Evolutionary conservation across 2,113 vertebrate genomes (phyloP), one percentile per base, ranked within the genome.

Genomic region (Xiphophorus couchianus): DNA sequence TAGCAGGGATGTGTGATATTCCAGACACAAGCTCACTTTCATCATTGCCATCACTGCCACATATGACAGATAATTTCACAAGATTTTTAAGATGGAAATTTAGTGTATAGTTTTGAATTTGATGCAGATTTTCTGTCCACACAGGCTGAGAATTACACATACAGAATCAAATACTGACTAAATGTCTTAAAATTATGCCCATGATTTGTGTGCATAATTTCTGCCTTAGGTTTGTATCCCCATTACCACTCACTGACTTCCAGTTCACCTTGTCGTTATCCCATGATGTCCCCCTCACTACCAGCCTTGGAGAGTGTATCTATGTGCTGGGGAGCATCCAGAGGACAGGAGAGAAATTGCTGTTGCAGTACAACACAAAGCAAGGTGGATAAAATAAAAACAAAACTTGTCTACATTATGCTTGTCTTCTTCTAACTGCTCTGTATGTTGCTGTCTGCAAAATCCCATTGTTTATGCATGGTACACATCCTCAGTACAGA

Each of bases 221-320:
- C 28, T 82, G 65, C n/a, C 65, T 28, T 85, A 95, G 95, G 80
- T 94, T 95, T 51, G 94, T 95, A 31, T 93, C 95, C 28, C 91
- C 95, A 0, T 87, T 95, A 62, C 95, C 95, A 1, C 88, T 95
- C 71, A 91, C 86, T 3, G 94, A 93, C 88, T 93, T 95, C 84
- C 91, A 90, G 78, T 95, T 95, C 80, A 89, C 90, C 33, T 39
- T 96, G 85, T 95, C 95, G 4, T 82, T 96, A 31, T 94, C 94
- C 58, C 94, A 95, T 30, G 95, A 96, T 7, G 84, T 95, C 33
- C 95, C 95, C 1, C 93, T 95, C 12, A 85, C 88, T 54, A 84
- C 94, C 0, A 91, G 89, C 12, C 87, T 90, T 3, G 84, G 87
- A 9, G 83, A 86, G 39, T 88, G 84, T 77, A 22, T 95, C 58